A percentile compares a stretch with the other conserved stretches of the same genome.
phyloP scores from a whole-genome alignment of 2,888 invertebrate species.

The Chrysina gloriosa region DNA sequence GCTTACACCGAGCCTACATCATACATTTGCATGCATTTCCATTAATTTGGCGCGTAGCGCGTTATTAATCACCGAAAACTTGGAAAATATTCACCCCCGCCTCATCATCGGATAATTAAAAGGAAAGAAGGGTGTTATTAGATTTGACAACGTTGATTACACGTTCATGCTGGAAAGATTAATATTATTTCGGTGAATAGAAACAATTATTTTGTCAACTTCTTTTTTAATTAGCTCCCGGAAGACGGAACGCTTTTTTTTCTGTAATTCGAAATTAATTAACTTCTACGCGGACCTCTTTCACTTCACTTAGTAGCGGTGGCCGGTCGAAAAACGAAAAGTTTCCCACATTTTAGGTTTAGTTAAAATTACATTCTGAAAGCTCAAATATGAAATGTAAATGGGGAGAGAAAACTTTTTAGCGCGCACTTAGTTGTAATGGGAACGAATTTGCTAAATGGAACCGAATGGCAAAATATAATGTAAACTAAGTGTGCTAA shows the following conservation, averaged over 20 bases:
- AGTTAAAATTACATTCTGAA: slow-evolving; percentile 37
- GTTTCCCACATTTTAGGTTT: slow-evolving; percentile 32
- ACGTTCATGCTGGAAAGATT: slow-evolving; percentile 13
- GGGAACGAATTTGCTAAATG: slow-evolving; percentile 39
- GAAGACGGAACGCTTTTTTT: slow-evolving; percentile 10
- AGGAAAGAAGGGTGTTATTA: slow-evolving; percentile 3
- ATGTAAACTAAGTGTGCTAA: slow-evolving; percentile 34
- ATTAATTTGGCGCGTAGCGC: slow-evolving; percentile 19
- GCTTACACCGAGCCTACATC: not conserved
- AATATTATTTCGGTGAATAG: slow-evolving; percentile 14
- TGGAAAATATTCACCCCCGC: not conserved
- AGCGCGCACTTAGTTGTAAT: slow-evolving; percentile 37
- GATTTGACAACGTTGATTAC: slow-evolving; percentile 3
- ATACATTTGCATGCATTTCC: slow-evolving; percentile 32
- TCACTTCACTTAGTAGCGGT: slow-evolving; percentile 15
- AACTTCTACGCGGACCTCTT: slow-evolving; percentile 32
- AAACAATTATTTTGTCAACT: slow-evolving; percentile 20
- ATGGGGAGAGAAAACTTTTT: slow-evolving; percentile 30
- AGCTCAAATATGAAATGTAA: slow-evolving; percentile 38
- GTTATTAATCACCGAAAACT: slow-evolving; percentile 26
- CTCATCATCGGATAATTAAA: not conserved
- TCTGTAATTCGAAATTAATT: slow-evolving; percentile 36
- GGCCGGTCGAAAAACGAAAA: slow-evolving; percentile 12
- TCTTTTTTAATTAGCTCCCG: slow-evolving; percentile 18
- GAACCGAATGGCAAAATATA: slow-evolving; percentile 25